Percentiles rank a stretch among this genome's conserved stretches.
These are phyloP conservation scores for Drosophila multiciliata DNA, from an alignment of 2,888 invertebrate species.

Conservation along the genomic window DNA sequence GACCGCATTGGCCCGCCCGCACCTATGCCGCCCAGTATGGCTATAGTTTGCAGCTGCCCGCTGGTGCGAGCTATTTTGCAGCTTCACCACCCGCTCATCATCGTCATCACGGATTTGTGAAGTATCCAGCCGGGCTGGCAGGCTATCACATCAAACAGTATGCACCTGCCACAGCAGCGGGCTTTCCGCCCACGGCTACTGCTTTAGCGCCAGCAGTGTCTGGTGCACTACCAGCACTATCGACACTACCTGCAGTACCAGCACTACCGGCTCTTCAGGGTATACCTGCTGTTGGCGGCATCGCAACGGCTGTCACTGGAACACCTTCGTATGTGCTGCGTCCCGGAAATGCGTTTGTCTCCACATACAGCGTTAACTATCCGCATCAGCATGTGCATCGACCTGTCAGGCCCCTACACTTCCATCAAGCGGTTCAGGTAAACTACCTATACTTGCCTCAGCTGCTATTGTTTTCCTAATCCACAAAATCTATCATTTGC, in stretches of 20 bases:
- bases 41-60: conserved; percentile 78
- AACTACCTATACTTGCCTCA: not conserved
- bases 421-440: conserved; percentile 62
- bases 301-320: conserved; percentile 44
- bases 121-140: conserved; percentile 48
- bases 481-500: conserved; percentile 6
- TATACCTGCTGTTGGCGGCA: conserved; percentile 36
- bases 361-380: conserved; percentile 83
- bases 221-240: conserved; percentile 25
- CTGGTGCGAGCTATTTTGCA: conserved; percentile 59
- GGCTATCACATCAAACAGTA: conserved; percentile 50
- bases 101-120: conserved; percentile 55
- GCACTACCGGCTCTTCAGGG: conserved; percentile 24
- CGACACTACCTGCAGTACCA: conserved; percentile 7
- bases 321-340: conserved; percentile 77
- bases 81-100: conserved; percentile 57
- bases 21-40: conserved; percentile 82
- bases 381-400: conserved; percentile 80
- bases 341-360: conserved; percentile 82
- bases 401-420: conserved; percentile 66
- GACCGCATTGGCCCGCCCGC: conserved; percentile 75
- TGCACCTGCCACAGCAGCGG: conserved; percentile 29
- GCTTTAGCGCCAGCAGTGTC: conserved; percentile 15
- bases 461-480: not conserved
- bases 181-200: conserved; percentile 21